Evolutionary conservation across 2,888 invertebrate genomes (phyloP).

Genomic region (Amitus sp.): DNA sequence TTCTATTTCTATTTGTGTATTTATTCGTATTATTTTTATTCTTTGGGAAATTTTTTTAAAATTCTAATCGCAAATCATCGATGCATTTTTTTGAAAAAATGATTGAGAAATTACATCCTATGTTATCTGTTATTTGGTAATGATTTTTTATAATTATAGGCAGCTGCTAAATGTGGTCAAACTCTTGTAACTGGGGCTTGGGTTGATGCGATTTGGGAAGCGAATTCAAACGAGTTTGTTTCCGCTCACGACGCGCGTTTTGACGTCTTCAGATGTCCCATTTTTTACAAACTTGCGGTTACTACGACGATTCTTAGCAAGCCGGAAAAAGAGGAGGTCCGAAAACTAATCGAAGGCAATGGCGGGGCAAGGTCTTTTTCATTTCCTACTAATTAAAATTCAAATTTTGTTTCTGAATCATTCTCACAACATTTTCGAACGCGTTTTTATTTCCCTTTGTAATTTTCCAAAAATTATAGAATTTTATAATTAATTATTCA

Average conservation of each 20-base stretch:
- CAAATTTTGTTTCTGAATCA: no score
- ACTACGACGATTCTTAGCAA: constrained; percentile 80
- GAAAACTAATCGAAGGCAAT: constrained; percentile 76
- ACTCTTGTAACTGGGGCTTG: constrained; percentile 81
- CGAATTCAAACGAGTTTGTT: constrained; percentile 72
- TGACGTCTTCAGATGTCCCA: constrained; percentile 71
- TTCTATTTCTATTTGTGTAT: no score
- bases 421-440: no score
- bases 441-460: no score
- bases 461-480: no score
- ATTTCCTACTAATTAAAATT: no score
- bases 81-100: no score
- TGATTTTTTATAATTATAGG: constrained; percentile 63
- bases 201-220: constrained; percentile 84
- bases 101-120: no score
- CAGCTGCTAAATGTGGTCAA: constrained; percentile 73
- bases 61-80: not conserved
- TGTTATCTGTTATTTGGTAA: no score
- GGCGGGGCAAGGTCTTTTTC: constrained; percentile 77
- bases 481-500: no score
- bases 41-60: no score
- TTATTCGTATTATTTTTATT: no score
- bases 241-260: constrained; percentile 75
- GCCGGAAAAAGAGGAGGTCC: constrained; percentile 73
- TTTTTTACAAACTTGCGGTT: constrained; percentile 82